Percentiles rank a stretch among this genome's conserved stretches.
phyloP scores from a whole-genome alignment of 2,113 vertebrate genomes.

The Jacana jacana region DNA sequence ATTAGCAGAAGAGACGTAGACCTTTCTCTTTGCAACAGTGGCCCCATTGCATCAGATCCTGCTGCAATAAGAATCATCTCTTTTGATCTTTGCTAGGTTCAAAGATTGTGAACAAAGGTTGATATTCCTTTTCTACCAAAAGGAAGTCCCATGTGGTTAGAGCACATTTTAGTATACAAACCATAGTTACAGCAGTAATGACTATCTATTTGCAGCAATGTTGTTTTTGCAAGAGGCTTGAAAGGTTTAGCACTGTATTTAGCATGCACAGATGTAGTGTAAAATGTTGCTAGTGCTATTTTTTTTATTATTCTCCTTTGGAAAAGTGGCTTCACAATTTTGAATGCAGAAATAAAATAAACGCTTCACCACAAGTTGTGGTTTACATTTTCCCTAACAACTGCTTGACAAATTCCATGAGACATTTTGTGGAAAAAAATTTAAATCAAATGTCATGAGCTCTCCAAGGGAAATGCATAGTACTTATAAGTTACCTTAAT shows the following conservation, averaged over 20 bases:
- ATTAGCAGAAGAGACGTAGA: neutral
- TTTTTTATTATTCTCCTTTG: neutral
- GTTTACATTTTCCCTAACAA: neutral
- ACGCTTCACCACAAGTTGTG: neutral
- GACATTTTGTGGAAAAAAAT: neutral
- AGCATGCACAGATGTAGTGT: neutral
- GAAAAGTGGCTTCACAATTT: neutral
- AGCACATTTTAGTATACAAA: neutral
- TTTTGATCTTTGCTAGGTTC: neutral
- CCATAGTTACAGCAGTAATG: neutral
- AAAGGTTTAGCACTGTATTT: constrained; percentile 4
- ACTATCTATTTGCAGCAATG: neutral
- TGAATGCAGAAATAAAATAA: neutral
- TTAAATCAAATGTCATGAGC: neutral
- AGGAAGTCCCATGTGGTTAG: neutral
- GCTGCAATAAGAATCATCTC: neutral
- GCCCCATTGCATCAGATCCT: neutral
- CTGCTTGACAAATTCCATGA: neutral
- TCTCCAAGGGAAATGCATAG: neutral
- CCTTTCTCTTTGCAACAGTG: neutral
- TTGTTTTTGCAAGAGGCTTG: neutral
- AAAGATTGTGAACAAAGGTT: neutral
- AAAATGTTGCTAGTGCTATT: neutral
- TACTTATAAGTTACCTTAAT: neutral
- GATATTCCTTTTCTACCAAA: neutral